Conservation (phyloP, 2,888 invertebrate species). For the Apotomis betuletana region DNA sequence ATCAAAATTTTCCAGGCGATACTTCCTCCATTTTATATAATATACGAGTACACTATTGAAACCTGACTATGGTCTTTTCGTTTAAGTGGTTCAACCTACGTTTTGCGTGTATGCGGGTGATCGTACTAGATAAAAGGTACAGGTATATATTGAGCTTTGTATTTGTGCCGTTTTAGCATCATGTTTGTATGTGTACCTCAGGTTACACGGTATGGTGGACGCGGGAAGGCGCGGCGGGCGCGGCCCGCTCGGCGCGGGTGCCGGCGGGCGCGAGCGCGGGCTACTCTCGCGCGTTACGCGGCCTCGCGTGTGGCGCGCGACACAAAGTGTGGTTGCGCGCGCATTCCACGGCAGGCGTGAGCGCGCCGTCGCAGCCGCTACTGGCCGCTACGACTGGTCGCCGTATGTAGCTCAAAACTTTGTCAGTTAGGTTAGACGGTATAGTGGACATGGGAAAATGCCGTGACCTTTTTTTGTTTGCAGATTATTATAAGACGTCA, state of each 20-base stretch:
- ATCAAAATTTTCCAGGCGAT: too few relatives aligned
- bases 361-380: conserved; percentile 84
- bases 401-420: conserved; percentile 62
- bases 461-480: too few relatives aligned
- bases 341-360: conserved; percentile 87
- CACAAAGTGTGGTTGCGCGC: conserved; percentile 87
- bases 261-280: conserved; percentile 64
- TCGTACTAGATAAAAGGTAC: too few relatives aligned
- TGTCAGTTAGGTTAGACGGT: too few relatives aligned
- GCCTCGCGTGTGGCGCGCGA: conserved; percentile 87
- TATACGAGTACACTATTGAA: too few relatives aligned
- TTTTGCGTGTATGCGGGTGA: too few relatives aligned
- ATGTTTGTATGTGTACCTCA: conserved; percentile 42
- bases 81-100: too few relatives aligned
- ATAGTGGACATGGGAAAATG: too few relatives aligned
- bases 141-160: not conserved
- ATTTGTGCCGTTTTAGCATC: not conserved
- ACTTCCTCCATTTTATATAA: too few relatives aligned
- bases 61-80: too few relatives aligned
- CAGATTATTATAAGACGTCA: too few relatives aligned
- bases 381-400: conserved; percentile 86
- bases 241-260: conserved; percentile 53
- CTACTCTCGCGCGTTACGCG: conserved; percentile 81
- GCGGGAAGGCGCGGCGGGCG: conserved; percentile 49
- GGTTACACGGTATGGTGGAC: conserved; percentile 67